Percentiles rank a stretch among this genome's conserved stretches.
Evolutionary conservation across 2,888 invertebrate genomes (phyloP).

Genomic region (Lysandra bellargus): DNA sequence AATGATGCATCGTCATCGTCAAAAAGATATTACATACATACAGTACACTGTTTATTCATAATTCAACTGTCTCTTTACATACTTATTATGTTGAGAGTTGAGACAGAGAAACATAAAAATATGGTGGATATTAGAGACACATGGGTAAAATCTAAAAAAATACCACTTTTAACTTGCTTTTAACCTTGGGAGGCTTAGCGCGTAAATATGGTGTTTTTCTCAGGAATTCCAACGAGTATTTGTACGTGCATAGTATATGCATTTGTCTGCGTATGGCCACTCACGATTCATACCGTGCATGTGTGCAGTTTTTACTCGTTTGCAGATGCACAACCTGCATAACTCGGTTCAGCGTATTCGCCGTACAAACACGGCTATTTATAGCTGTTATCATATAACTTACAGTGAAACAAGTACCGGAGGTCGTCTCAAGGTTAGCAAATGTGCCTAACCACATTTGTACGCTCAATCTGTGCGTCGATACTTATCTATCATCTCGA

Average conservation of each 20-base stretch:
- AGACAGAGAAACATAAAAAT: not conserved
- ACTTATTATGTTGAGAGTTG: not conserved
- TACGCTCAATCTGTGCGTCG: not conserved
- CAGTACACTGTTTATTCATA: not conserved
- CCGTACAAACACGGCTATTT: constrained; percentile 2
- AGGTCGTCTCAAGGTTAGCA: constrained; percentile 24
- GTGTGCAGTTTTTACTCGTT: not conserved
- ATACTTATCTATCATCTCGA: not conserved
- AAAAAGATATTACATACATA: not conserved
- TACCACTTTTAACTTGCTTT: not conserved
- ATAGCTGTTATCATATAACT: constrained; percentile 30
- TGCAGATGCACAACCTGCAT: constrained; percentile 23
- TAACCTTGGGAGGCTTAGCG: not conserved
- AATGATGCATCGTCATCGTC: not conserved
- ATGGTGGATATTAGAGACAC: not conserved
- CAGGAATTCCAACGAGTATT: not conserved
- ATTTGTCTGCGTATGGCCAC: not conserved
- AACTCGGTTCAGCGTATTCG: constrained; percentile 28
- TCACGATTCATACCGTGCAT: not conserved
- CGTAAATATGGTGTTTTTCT: not conserved
- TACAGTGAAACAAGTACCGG: constrained; percentile 9
- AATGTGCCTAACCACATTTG: constrained; percentile 12
- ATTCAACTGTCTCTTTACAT: not conserved
- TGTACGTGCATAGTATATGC: not conserved
- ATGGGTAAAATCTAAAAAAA: not conserved